Base-by-base conservation (phyloP, 2,113 vertebrate species). In the Indicator maculatus region DNA sequence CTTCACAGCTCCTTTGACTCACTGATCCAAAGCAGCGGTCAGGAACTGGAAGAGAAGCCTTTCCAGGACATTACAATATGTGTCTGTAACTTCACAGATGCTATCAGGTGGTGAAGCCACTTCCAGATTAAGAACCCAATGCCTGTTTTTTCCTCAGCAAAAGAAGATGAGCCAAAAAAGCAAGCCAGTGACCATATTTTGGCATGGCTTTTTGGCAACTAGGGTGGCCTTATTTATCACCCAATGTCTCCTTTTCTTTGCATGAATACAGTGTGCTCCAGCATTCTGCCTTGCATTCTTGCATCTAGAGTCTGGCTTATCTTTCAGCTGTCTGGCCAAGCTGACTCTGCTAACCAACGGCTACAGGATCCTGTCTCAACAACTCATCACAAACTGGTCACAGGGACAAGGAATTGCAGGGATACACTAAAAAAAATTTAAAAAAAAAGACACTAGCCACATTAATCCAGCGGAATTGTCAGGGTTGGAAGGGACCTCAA, bases 261-360 rank as follows among this genome's bases (percentile, higher is more conserved):
- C 61, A 39, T 2, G 2, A 47, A 74, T 65, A 82, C 50, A 79
- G 28, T 7, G 8, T 44, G 56, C 86, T 95, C 77, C 63, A 83
- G 82, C 8, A 1, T 20, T 63, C 65, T 89, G 83, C 77, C 61
- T 73, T 60, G 77, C 23, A 20, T 84, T 94, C 90, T 66, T 81
- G 69, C 89, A 89, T 53, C 87, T 63, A 69, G 56, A 88, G 44
- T 6, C 88, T 88, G 88, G 73, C 73, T 94, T 93, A 89, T 86
- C 88, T 95, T 82, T 20, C 63, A 50, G 74, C 61, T 85, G 73
- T 93, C 94, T 97, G 81, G 88, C 93, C 95, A 96, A 93, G 69
- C 26, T 61, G 47, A 11, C 47, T 31, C 20, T 30, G 26, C 60
- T 6, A 53, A 93, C 63, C 60, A 27, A 6, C 3, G 24, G 56